A percentile compares a stretch with the other conserved stretches of the same genome.
These are phyloP conservation scores for Disparrhopalites patrizii DNA, from an alignment of 2,888 invertebrate species.

Conservation along the genomic window DNA sequence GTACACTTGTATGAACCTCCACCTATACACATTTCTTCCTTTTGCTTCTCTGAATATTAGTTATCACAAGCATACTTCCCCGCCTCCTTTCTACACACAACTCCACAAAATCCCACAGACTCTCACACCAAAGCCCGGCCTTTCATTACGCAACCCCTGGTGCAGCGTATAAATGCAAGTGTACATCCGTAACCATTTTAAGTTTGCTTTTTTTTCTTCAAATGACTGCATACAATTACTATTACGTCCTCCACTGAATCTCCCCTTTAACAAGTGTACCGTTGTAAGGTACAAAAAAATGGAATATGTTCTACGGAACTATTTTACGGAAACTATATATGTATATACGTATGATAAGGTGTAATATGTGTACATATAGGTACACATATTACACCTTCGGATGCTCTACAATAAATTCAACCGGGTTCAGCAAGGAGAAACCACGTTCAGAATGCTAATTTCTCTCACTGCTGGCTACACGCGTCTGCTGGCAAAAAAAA, in stretches of 20 bases:
- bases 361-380: background rate
- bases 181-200: too few relatives aligned
- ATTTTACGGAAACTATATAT: background rate
- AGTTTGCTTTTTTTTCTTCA: background rate
- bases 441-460: constrained; percentile 10
- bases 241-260: too few relatives aligned
- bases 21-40: background rate
- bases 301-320: too few relatives aligned
- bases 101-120: too few relatives aligned
- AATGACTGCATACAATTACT: too few relatives aligned
- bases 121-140: too few relatives aligned
- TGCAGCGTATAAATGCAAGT: too few relatives aligned
- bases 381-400: background rate
- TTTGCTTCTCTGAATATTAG: background rate
- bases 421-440: constrained; percentile 5
- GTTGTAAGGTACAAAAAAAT: too few relatives aligned
- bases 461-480: background rate
- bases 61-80: background rate
- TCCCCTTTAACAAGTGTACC: too few relatives aligned
- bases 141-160: too few relatives aligned
- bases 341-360: background rate
- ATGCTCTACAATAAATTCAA: background rate
- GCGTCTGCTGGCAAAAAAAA: too few relatives aligned
- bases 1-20: background rate
- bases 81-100: too few relatives aligned